Evolutionary conservation across 2,888 invertebrate genomes (phyloP), one percentile per base, ranked within the genome.

Genomic region (Caradrina clavipalpis): DNA sequence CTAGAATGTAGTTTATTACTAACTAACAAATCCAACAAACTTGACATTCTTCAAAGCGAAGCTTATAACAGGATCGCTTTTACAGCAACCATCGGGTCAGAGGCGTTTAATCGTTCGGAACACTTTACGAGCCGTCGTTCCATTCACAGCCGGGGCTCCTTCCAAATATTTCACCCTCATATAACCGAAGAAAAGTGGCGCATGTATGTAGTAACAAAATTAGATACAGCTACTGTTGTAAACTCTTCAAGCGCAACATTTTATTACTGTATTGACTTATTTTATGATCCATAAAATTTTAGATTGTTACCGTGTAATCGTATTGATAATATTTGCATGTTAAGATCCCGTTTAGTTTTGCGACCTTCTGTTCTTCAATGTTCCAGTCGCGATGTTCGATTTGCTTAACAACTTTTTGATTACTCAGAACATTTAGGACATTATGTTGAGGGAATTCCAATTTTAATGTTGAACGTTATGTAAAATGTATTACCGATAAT

Each of bases 41-140:
- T 76, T 73, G 79, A 76, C 82, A 76, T 81, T 80, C 68, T 76
- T 78, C 67, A 78, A 85, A 83, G 56, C 35, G 75, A 68, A 81
- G 78, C 86, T 86, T 81, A 84, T 83, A 86, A 83, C 83, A 83
- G 85, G 87, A 86, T 84, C 82, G 84, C 81, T 83, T 81, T 82
- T 80, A 78, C 71, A 69, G 84, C 84, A 73, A 82, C 81, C 80
- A 83, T 79, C 79, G 88, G 90, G 89, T 90, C 91, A 89, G 84
- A 90, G 86, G 84, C 86, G 87, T 82, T 91, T 91, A 92, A 92
- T 92, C 92, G 92, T 80, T 89, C 72, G 91, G 90, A 92, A 93
- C 88, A 87, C 81, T 92, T 93, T 92, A 92, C 90, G 91, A 91
- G 81, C 87, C 77, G 81, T 71, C 72, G 83, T 82, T 84, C 82